Conservation (phyloP, 2,888 invertebrate genomes). For the Anoplius nigerrimus region DNA sequence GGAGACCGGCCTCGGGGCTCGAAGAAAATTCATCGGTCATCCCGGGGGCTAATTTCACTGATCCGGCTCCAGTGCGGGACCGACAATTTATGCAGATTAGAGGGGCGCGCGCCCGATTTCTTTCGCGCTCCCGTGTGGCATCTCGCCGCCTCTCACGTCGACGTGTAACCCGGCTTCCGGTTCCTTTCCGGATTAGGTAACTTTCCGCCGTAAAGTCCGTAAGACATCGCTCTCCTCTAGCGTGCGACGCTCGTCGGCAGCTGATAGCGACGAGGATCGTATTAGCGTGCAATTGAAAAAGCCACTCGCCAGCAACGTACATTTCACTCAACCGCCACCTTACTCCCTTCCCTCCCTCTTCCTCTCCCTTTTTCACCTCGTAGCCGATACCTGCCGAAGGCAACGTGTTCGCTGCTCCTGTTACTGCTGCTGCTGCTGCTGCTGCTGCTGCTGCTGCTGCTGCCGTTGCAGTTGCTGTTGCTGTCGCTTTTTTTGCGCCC, state of each 20-base stretch:
- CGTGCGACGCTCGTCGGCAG: conserved; percentile 22
- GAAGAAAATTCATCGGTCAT: conserved; percentile 20
- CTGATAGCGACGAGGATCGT: conserved; percentile 24
- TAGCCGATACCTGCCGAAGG: too few species aligned
- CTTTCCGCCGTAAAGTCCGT: background rate
- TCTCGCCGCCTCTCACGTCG: too few species aligned
- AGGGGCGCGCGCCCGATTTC: too few species aligned
- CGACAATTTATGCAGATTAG: too few species aligned
- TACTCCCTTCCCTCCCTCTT: background rate
- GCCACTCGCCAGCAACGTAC: conserved; percentile 11
- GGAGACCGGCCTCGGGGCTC: conserved; percentile 15
- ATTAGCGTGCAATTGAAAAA: conserved; percentile 42
- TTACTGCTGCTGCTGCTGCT: too few species aligned
- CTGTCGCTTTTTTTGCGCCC: conserved; percentile 16
- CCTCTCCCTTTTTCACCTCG: background rate
- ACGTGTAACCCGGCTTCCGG: too few species aligned
- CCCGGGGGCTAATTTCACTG: conserved; percentile 30
- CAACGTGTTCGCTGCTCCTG: background rate
- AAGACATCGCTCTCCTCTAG: conserved; percentile 20
- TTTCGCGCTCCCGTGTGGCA: too few species aligned
- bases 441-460: background rate
- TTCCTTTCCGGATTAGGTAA: too few species aligned
- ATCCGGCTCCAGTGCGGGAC: background rate
- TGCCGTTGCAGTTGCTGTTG: too few species aligned
- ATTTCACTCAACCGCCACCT: conserved; percentile 12